A percentile compares a stretch with the other conserved stretches of the same genome.
Evolutionary conservation across 2,113 vertebrate species (phyloP).

Genomic region (Hippocampus abdominalis): DNA sequence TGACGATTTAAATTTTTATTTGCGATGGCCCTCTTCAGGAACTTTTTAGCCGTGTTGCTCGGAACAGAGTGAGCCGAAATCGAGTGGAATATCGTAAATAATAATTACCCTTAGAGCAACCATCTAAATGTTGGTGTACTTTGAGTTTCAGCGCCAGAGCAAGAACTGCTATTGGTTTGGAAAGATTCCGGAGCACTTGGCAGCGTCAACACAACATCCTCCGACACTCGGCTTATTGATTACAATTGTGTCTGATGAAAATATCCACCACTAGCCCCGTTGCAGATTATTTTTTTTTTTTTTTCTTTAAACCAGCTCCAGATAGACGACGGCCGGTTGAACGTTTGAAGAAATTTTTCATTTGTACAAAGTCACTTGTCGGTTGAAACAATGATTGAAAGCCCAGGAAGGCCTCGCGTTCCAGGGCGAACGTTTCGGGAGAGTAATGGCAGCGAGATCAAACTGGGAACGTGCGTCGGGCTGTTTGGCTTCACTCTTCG

Average conservation of each 20-base stretch:
- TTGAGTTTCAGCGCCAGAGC: background rate
- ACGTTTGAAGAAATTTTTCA: background rate
- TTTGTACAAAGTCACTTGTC: background rate
- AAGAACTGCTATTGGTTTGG: background rate
- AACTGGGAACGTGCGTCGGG: constrained; percentile 1
- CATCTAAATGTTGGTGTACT: background rate
- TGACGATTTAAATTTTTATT: too few relatives aligned
- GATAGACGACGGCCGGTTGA: background rate
- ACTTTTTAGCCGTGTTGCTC: too few relatives aligned
- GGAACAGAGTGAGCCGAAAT: too few relatives aligned
- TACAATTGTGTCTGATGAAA: background rate
- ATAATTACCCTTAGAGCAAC: background rate
- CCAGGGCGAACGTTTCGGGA: background rate
- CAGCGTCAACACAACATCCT: background rate
- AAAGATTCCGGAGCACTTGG: background rate
- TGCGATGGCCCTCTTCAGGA: too few relatives aligned
- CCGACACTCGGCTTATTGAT: background rate
- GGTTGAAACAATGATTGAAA: background rate
- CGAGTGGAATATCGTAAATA: too few relatives aligned
- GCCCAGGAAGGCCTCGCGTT: background rate
- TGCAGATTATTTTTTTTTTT: background rate
- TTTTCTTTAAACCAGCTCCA: background rate
- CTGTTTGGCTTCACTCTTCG: constrained; percentile 10
- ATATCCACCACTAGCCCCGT: background rate
- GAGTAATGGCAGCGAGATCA: background rate